Evolutionary conservation across 2,797 vertebrate species (phyloP), one percentile per base, ranked within the genome.

Genomic region (Ficedula albicollis): DNA sequence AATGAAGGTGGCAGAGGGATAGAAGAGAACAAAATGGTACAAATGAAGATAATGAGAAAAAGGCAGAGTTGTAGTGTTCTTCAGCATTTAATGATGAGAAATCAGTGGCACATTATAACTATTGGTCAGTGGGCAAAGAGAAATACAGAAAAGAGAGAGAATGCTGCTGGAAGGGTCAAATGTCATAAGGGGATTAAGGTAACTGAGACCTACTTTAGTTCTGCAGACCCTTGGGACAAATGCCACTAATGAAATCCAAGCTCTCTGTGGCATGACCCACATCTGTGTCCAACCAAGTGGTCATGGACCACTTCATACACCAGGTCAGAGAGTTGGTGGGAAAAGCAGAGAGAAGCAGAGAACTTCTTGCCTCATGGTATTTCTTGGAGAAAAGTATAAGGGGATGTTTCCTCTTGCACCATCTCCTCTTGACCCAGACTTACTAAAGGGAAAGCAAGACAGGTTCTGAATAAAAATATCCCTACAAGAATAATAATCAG

Each of bases 11-110:
- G 44, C 77, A 91, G 80, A 79, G 55, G 43, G 77, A 76, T 5
- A 73, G 52, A 93, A 59, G 36, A 86, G 58, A 92, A 87, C 18
- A 88, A 91, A 95, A 66, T 46, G 51, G 48, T 66, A 62, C 27
- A 73, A 80, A 82, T 66, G 51, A 87, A 82, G 21, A 23, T 83
- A 92, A 83, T 67, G 67, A 87, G 70, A 62, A 84, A 92, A 89
- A 90, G n/a, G 41, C 26, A 90, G 51, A 84, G 36, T 30, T 36
- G 11, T 46, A 60, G 21, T 52, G 43, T 73, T 43, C 63, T 84
- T 87, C 74, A 73, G 41, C 38, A 69, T 80, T 87, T 90, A 76
- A 76, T 60, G n/a, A 82, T 73, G 23, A 90, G 26, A 94, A 76
- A 56, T 91, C 63, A 85, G 43, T 49, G 51, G 32, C 39, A 59